Conservation (phyloP, 2,797 vertebrate genomes). For the Syngnathus acus region DNA sequence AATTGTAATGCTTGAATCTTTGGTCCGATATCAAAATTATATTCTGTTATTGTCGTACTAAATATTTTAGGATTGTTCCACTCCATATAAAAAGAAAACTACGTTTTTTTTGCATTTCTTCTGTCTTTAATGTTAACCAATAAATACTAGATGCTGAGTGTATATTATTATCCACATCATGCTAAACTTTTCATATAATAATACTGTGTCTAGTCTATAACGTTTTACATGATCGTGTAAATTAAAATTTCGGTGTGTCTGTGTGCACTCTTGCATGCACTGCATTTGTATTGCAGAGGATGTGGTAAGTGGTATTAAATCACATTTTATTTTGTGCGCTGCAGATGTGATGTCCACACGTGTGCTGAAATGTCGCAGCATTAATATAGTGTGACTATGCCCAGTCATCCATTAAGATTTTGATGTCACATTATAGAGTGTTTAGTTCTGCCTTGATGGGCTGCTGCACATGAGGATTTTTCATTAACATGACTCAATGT, state of each 20-base stretch:
- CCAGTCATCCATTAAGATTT: slow-evolving; percentile 59
- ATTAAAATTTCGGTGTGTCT: slow-evolving; percentile 8
- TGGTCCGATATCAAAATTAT: background rate
- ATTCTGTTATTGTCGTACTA: background rate
- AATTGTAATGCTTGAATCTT: background rate
- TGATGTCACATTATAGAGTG: slow-evolving; percentile 61
- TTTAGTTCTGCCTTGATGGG: slow-evolving; percentile 64
- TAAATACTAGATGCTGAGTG: background rate
- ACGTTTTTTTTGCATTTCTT: background rate
- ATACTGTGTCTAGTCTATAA: background rate
- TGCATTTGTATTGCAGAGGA: slow-evolving; percentile 17
- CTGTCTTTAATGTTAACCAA: background rate
- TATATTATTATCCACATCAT: background rate
- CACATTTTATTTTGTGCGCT: slow-evolving; percentile 45
- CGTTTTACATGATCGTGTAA: background rate
- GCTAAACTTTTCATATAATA: background rate
- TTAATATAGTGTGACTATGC: slow-evolving; percentile 65
- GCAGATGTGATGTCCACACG: slow-evolving; percentile 44
- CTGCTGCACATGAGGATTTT: slow-evolving; percentile 53
- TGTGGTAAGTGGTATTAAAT: slow-evolving; percentile 51
- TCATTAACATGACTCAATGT: slow-evolving; percentile 55
- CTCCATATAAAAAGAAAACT: background rate
- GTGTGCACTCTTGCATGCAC: slow-evolving; percentile 4
- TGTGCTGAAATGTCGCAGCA: slow-evolving; percentile 62
- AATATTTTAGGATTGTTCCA: background rate